Evolutionary conservation across 2,888 invertebrate genomes (phyloP).

Genomic region (Conomelus anceps): DNA sequence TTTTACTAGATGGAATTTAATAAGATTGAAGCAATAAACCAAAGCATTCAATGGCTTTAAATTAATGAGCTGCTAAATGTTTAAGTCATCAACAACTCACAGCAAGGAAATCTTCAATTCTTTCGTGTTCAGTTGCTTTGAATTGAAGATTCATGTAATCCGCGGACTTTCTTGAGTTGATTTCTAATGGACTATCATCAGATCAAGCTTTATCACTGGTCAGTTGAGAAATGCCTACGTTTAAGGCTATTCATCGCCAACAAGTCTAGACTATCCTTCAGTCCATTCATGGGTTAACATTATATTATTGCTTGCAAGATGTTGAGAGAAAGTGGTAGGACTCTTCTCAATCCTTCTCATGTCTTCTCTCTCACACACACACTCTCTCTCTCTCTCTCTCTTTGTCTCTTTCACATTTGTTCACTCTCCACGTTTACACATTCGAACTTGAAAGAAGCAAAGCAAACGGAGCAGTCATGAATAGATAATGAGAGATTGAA

Average conservation of each 20-base stretch:
- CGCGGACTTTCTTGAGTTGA: not conserved
- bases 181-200: not conserved
- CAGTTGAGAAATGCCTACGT: not conserved
- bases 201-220: not conserved
- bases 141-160: not conserved
- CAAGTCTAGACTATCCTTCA: not conserved
- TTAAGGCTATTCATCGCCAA: not conserved
- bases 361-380: not conserved
- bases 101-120: no score
- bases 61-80: not conserved
- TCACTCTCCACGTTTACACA: not conserved
- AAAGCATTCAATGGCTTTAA: not conserved
- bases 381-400: not conserved
- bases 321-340: not conserved
- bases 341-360: not conserved
- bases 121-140: not conserved
- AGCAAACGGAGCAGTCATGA: not conserved
- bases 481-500: no score
- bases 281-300: not conserved
- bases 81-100: not conserved
- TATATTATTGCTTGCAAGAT: not conserved
- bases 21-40: not conserved
- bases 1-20: no score
- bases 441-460: not conserved
- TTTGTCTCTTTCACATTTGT: not conserved